phyloP scores from a whole-genome alignment of 2,113 vertebrate genomes.

The Herpailurus yagouaroundi region DNA sequence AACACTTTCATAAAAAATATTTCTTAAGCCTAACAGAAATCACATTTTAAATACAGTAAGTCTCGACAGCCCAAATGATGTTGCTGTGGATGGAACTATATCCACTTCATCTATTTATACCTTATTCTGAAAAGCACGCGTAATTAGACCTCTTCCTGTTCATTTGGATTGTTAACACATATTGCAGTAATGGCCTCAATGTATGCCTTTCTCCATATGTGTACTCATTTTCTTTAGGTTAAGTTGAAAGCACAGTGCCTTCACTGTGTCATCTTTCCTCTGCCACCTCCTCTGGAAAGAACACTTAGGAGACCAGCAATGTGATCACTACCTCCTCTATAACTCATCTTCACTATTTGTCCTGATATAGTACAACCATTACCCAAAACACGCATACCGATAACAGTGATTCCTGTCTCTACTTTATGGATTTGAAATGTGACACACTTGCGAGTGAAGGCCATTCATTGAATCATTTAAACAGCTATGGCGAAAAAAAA shows the following conservation, averaged over 20 bases:
- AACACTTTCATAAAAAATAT: background rate
- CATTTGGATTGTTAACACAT: background rate
- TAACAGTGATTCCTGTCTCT: background rate
- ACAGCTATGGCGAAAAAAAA: background rate
- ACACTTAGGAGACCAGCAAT: background rate
- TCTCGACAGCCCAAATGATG: background rate
- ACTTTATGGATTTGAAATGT: background rate
- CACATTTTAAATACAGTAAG: background rate
- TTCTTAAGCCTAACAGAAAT: background rate
- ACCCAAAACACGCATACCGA: background rate
- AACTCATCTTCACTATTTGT: background rate
- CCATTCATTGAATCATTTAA: constrained; percentile 26
- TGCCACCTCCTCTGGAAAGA: background rate
- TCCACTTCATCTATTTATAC: background rate
- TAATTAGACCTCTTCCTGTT: background rate
- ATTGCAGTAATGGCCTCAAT: background rate
- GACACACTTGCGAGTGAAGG: background rate
- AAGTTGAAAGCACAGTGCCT: background rate
- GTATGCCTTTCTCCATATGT: background rate
- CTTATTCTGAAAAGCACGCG: background rate
- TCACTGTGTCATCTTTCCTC: background rate
- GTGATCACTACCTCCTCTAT: background rate
- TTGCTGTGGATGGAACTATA: background rate
- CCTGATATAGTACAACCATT: background rate
- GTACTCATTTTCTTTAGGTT: background rate